phyloP scores from a whole-genome alignment of 2,113 vertebrate genomes.

The Pluvialis apricaria region DNA sequence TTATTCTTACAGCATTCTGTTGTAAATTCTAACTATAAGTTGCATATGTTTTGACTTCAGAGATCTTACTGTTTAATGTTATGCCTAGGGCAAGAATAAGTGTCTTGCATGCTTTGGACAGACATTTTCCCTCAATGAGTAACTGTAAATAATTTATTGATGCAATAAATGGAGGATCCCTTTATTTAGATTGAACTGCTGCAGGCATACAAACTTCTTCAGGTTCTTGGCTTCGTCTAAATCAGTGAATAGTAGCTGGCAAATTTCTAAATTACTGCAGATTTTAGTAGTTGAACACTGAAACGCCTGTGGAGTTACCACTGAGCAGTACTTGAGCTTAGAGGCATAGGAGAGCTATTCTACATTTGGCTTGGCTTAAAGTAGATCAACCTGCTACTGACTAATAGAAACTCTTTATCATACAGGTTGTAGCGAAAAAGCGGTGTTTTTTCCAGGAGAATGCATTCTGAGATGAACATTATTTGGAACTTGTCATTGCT shows the following conservation, averaged over 20 bases:
- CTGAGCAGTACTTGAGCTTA: neutral
- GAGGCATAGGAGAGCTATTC: neutral
- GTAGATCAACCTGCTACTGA: neutral
- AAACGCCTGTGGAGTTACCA: neutral
- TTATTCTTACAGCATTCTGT: neutral
- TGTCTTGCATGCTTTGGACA: neutral
- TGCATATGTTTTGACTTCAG: neutral
- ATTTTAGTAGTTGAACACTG: neutral
- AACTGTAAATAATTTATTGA: neutral
- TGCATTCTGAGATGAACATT: accelerated
- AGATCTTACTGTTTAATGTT: neutral
- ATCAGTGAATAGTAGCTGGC: neutral
- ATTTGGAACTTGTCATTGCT: neutral
- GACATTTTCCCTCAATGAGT: neutral
- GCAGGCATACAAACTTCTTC: neutral
- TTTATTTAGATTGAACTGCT: neutral
- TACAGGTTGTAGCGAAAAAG: neutral
- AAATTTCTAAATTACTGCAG: neutral
- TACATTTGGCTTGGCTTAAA: neutral
- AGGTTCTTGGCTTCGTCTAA: neutral
- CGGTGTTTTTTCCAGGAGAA: neutral
- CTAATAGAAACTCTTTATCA: neutral
- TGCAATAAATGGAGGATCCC: neutral
- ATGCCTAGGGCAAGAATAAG: neutral
- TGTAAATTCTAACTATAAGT: neutral